Base-by-base conservation (phyloP, 2,113 vertebrate species). In the Ranitomeya variabilis region DNA sequence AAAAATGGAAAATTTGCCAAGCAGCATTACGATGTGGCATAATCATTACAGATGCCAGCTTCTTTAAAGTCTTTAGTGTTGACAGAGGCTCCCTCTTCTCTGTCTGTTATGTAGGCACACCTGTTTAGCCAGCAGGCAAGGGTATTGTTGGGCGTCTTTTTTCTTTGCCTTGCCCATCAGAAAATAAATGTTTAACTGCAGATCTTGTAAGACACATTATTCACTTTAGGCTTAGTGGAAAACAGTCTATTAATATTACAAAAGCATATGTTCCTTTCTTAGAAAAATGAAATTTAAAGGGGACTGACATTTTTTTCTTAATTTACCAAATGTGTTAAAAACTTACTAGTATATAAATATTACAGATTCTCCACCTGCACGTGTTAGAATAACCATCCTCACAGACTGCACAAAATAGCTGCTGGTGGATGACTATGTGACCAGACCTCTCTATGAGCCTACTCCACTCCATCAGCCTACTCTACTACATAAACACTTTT, bases 101-200 rank as follows among this genome's bases (percentile, higher is more conserved):
- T 83, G 71, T 55, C 67, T 83, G 87, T 76, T 73, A 88, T 83
- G 31, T 83, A 83, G 67, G 69, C 69, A 77, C 87, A 88, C 87
- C 87, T 88, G 87, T 88, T 88, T 88, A 88, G 37, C 80, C 87
- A 88, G 87, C 87, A 88, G 87, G 80, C 80, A 83, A 62, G 87
- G 31, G 59, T 66, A 83, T 76, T 76, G 37, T 77, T 62, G 66
- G 80, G 87, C 7, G 26, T 67, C 64, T 82, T 73, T 87, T 69
- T 67, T 26, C 76, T 45, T 23, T 87, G 74, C 23, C 76, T 73
- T 83, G 19, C 80, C 57, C 21, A 6, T 83, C 19, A 64, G 71
- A 76, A 66, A 76, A 76, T 76, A 15, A 83, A 83, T 21, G 18
- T 88, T 88, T 64, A 62, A 73, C 67, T 83, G 60, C 51, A 80